Conservation (phyloP, 2,888 invertebrate species). For the Cerastis rubricosa region DNA sequence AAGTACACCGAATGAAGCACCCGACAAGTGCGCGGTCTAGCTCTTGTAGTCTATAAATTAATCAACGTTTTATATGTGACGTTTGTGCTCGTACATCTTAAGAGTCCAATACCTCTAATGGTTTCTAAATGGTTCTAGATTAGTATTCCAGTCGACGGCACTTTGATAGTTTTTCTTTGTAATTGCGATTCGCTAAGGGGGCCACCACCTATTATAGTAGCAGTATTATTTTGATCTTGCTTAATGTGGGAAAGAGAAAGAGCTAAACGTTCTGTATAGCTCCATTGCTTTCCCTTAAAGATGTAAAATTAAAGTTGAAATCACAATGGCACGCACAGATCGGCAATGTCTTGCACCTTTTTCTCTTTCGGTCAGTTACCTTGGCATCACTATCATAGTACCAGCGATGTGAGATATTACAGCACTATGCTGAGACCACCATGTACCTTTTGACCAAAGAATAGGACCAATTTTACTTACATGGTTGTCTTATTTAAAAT, state of each 20-base stretch:
- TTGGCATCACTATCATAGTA: no score
- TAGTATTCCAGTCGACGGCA: constrained; percentile 59
- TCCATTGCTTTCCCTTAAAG: no score
- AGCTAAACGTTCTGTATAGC: neutral
- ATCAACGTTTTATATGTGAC: constrained; percentile 19
- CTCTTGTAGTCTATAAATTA: constrained; percentile 38
- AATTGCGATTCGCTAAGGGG: constrained; percentile 36
- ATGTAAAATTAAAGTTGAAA: neutral
- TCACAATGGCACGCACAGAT: neutral
- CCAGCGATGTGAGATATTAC: no score
- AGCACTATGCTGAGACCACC: no score
- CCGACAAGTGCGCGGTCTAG: neutral
- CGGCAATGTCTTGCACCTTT: neutral
- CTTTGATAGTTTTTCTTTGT: constrained; percentile 65
- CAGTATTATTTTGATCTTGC: neutral
- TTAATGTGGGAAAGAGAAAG: neutral
- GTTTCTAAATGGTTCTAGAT: constrained; percentile 61
- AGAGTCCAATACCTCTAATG: constrained; percentile 62
- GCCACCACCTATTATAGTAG: neutral
- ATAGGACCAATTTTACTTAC: no score
- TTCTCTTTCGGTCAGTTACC: neutral
- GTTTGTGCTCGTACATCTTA: constrained; percentile 45
- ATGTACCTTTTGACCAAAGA: no score
- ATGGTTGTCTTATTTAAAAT: no score
- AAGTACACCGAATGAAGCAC: constrained; percentile 2